A percentile compares a stretch with the other conserved stretches of the same genome.
Evolutionary conservation across 2,113 vertebrate genomes (phyloP).

Genomic region (Scomber colias): DNA sequence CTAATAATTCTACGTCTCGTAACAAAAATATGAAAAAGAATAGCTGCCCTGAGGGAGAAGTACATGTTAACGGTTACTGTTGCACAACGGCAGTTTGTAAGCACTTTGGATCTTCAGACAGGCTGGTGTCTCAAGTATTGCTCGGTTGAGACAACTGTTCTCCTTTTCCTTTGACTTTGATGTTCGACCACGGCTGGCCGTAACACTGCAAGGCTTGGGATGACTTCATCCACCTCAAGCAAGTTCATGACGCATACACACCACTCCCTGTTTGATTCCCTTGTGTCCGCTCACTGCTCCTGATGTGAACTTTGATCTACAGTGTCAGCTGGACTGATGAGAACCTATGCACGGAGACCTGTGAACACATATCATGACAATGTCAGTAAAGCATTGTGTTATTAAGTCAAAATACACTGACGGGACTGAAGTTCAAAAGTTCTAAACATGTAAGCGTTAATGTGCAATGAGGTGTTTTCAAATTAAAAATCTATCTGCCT

Average conservation of each 20-base stretch:
- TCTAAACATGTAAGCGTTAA: too few species aligned
- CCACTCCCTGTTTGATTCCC: constrained; percentile 45
- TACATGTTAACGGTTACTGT: constrained; percentile 53
- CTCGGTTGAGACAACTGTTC: constrained; percentile 54
- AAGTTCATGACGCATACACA: background rate
- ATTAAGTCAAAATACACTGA: too few species aligned
- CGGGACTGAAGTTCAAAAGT: too few species aligned
- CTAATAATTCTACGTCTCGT: constrained; percentile 46
- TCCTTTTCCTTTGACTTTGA: constrained; percentile 39
- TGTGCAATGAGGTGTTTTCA: too few species aligned
- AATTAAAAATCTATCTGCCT: too few species aligned
- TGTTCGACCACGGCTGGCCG: constrained; percentile 39
- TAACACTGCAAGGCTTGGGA: constrained; percentile 78
- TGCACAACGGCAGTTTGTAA: constrained; percentile 61
- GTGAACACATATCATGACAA: constrained; percentile 1
- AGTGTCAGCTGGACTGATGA: constrained; percentile 20
- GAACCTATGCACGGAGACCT: constrained; percentile 80
- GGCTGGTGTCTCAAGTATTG: constrained; percentile 64
- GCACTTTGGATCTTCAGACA: constrained; percentile 82
- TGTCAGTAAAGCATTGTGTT: background rate
- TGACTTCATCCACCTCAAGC: constrained; percentile 75
- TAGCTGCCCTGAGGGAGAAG: constrained; percentile 79
- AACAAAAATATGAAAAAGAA: constrained; percentile 19
- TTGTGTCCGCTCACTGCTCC: constrained; percentile 45
- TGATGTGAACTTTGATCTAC: constrained; percentile 10